These are phyloP conservation scores for Corella eumyota DNA, from an alignment of 23 tunicate genomes.

Conservation along the genomic window DNA sequence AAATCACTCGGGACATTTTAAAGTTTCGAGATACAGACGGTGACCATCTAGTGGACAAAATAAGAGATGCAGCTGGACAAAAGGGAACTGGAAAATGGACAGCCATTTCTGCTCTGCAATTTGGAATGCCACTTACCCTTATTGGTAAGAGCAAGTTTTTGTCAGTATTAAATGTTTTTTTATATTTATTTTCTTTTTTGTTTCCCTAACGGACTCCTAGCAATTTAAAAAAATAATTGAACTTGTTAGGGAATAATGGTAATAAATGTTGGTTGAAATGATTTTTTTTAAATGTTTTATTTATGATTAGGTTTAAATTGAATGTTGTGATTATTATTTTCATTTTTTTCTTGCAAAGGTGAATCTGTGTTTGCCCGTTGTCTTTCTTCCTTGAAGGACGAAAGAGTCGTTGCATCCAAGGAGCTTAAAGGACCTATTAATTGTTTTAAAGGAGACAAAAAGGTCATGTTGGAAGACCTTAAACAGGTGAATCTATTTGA, in stretches of 20 bases:
- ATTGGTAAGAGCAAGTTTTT: conserved; percentile 33
- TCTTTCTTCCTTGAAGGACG: conserved; percentile 80
- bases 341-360: conserved; percentile 18
- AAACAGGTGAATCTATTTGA: conserved; percentile 61
- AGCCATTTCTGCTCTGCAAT: conserved; percentile 77
- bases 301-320: too few relatives aligned
- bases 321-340: neutral
- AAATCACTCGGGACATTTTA: conserved; percentile 74
- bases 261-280: too few relatives aligned
- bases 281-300: too few relatives aligned
- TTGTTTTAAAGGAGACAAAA: conserved; percentile 44
- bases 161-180: neutral
- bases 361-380: conserved; percentile 96
- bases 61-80: conserved; percentile 82
- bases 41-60: conserved; percentile 66
- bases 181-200: neutral
- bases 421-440: conserved; percentile 56
- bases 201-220: neutral
- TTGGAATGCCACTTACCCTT: conserved; percentile 92
- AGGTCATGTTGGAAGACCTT: conserved; percentile 42
- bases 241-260: too few relatives aligned
- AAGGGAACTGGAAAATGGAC: conserved; percentile 99
- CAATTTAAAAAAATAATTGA: neutral
- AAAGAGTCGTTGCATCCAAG: conserved; percentile 69
- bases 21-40: conserved; percentile 70